A percentile compares a stretch with the other conserved stretches of the same genome.
Evolutionary conservation across 2,113 vertebrate genomes (phyloP).

Genomic region (Esox niger): DNA sequence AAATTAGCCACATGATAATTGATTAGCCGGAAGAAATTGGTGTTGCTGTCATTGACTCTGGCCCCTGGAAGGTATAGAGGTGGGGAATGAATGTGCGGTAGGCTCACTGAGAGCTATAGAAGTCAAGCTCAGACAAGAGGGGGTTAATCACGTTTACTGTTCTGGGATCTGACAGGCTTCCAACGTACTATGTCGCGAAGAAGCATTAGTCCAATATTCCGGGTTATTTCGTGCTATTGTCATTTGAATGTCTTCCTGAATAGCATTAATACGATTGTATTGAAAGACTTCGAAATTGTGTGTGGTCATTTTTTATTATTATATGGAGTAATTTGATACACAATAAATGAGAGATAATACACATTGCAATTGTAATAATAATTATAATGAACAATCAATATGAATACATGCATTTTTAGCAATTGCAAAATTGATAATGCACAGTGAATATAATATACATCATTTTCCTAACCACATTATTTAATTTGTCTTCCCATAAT

Average conservation of each 20-base stretch:
- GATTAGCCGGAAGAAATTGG: conserved; percentile 63
- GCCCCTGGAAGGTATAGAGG: conserved; percentile 23
- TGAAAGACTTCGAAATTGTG: background rate
- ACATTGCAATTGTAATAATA: background rate
- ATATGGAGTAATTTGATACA: background rate
- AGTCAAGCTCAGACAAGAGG: background rate
- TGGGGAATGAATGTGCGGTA: background rate
- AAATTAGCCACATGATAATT: conserved; percentile 75
- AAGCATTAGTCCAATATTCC: background rate
- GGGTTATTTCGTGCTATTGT: too few relatives aligned
- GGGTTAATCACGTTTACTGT: background rate
- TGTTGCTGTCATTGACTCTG: conserved; percentile 52
- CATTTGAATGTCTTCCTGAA: background rate
- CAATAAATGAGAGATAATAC: background rate
- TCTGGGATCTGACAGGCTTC: too few relatives aligned
- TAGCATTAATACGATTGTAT: conserved; percentile 28
- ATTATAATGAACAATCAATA: conserved; percentile 16
- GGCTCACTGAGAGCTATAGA: background rate
- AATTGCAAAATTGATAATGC: background rate
- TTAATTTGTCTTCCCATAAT: background rate
- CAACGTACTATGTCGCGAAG: background rate
- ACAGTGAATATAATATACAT: background rate
- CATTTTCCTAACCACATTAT: background rate
- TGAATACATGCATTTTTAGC: conserved; percentile 26
- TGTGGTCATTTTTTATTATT: background rate